Evolutionary conservation across 2,113 vertebrate species (phyloP).

Genomic region (Dryoscopus gambensis): DNA sequence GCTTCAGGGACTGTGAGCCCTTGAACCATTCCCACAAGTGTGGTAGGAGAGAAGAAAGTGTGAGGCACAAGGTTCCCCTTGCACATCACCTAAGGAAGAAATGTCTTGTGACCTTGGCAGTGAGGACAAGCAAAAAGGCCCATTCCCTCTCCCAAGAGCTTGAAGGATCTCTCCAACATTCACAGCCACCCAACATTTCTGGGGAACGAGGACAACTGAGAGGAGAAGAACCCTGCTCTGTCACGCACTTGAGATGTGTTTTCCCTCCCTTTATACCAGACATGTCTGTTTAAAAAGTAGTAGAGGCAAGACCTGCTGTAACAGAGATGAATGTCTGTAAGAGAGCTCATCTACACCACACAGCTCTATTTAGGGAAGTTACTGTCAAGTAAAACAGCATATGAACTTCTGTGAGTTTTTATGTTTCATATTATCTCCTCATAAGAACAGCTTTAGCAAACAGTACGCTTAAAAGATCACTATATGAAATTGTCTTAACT

Average conservation of each 20-base stretch:
- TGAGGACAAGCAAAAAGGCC: background rate
- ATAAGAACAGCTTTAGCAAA: background rate
- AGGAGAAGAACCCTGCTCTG: background rate
- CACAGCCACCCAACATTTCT: background rate
- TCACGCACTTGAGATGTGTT: background rate
- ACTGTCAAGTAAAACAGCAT: background rate
- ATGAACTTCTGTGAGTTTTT: background rate
- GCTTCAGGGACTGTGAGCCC: rapidly evolving
- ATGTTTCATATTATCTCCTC: background rate
- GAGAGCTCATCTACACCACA: background rate
- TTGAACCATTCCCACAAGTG: background rate
- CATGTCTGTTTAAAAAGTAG: background rate
- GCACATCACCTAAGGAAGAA: background rate
- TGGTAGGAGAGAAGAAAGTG: background rate
- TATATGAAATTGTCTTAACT: background rate
- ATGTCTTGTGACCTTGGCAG: background rate
- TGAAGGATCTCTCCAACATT: background rate
- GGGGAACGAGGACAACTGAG: background rate
- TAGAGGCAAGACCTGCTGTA: background rate
- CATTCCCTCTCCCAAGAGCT: rapidly evolving
- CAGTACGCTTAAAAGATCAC: background rate
- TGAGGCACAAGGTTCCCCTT: background rate
- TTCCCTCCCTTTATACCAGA: background rate
- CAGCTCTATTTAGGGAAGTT: background rate
- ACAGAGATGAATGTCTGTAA: background rate